Evolutionary conservation across 2,113 vertebrate genomes (phyloP).

Genomic region (Notiomystis cincta): DNA sequence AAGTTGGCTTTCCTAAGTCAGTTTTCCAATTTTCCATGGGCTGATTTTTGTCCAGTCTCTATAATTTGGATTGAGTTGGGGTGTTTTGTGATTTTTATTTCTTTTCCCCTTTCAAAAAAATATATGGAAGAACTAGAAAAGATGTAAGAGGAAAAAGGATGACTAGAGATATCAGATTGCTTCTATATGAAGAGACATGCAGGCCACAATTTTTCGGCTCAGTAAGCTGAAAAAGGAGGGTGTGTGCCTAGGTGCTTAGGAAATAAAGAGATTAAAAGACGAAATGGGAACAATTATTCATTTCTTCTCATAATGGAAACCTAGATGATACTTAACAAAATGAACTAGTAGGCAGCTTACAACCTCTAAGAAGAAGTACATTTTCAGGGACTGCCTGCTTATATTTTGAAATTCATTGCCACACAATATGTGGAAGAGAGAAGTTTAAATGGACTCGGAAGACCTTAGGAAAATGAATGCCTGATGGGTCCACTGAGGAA

Average conservation of each 20-base stretch:
- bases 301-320: background rate
- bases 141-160: background rate
- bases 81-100: background rate
- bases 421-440: background rate
- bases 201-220: background rate
- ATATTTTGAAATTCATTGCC: slow-evolving; percentile 6
- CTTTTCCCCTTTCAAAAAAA: background rate
- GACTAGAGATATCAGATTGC: background rate
- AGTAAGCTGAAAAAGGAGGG: background rate
- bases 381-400: background rate
- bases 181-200: background rate
- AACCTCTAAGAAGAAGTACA: background rate
- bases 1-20: background rate
- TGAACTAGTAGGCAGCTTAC: background rate
- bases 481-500: slow-evolving; percentile 23
- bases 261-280: background rate
- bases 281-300: background rate
- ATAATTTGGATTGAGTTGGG: background rate
- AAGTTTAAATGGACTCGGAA: slow-evolving; percentile 20
- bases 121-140: background rate
- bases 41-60: background rate
- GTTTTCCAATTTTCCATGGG: background rate
- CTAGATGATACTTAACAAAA: background rate
- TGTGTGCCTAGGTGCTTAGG: background rate
- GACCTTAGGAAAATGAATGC: slow-evolving; percentile 28